phyloP scores from a whole-genome alignment of 2,888 invertebrate species.

The Ophraella communa region DNA sequence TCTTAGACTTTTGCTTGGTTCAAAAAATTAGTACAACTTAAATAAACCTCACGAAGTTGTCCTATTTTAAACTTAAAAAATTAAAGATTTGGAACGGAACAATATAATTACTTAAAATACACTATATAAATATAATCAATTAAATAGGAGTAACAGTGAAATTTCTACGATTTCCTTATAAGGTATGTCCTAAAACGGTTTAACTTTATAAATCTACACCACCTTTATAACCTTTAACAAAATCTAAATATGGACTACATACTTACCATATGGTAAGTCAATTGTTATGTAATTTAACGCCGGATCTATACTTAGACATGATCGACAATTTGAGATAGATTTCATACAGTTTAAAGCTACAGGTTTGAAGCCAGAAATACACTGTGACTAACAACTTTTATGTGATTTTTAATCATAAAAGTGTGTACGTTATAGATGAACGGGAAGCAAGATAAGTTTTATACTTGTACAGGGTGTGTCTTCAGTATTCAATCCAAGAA shows the following conservation, averaged over 20 bases:
- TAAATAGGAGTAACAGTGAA: no score
- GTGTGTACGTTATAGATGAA: background rate
- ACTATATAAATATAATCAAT: no score
- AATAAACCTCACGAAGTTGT: no score
- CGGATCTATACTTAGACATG: conserved; percentile 32
- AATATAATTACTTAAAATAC: no score
- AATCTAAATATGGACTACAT: conserved; percentile 19
- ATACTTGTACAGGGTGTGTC: no score
- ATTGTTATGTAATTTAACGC: conserved; percentile 20
- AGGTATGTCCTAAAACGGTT: background rate
- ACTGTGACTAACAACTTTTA: conserved; percentile 31
- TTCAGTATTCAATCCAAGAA: no score
- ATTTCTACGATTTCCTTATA: background rate
- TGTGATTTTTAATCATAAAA: conserved; percentile 26
- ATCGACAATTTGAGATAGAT: conserved; percentile 30
- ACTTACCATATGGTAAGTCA: conserved; percentile 19
- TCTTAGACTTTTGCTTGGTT: no score
- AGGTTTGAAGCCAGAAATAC: conserved; percentile 31
- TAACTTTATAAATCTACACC: background rate
- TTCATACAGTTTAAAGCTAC: conserved; percentile 24
- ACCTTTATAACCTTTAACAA: conserved; percentile 2
- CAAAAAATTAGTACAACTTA: no score
- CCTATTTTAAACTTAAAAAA: no score
- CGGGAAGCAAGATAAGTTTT: background rate
- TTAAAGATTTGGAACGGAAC: no score